Evolutionary conservation across 2,797 vertebrate species (phyloP), one percentile per base, ranked within the genome.

Genomic region (Alauda arvensis): DNA sequence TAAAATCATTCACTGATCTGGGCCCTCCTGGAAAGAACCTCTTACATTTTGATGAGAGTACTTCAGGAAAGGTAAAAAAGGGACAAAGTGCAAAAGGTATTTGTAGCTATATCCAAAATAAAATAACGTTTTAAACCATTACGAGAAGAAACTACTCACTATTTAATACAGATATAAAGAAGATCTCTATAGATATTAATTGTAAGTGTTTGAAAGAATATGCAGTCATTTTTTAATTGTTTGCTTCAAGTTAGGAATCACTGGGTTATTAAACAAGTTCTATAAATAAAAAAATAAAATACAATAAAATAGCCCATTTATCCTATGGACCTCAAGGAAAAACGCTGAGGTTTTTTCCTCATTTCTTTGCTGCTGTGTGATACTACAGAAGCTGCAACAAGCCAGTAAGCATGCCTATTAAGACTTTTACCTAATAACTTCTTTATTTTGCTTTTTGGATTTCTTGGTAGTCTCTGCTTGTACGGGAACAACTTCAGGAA

Each of bases 371-470:
- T 28, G 43, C 45, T 84, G 26, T 49, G 59, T 48, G 28, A 7
- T 24, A 71, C 23, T 12, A 78, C 16, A 80, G 40, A 65, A 88
- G 26, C 55, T 89, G 42, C 62, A 86, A 81, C 23, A 77, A 89
- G 57, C 14, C 42, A 81, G 62, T 53, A 91, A 49, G 31, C 37
- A 67, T 31, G 19, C 48, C 59, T 63, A 71, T 57, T 33, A 60
- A 93, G 90, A 91, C 78, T 83, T 95, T 95, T 98, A 99, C 98
- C 98, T 98, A 95, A 98, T 98, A 70, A 97, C 98, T 96, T 99
- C 98, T 95, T 99, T 99, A 92, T 97, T 98, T 71, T 98, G 99
- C 95, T 99, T 99, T 97, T 98, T 99, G 91, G 98, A 98, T 97
- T 99, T 99, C 97, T 98, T 99, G 87, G 98, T 97, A 18, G 98